Base-by-base conservation (phyloP, 2,888 invertebrate species). In the Chymomyza fuscimana region DNA sequence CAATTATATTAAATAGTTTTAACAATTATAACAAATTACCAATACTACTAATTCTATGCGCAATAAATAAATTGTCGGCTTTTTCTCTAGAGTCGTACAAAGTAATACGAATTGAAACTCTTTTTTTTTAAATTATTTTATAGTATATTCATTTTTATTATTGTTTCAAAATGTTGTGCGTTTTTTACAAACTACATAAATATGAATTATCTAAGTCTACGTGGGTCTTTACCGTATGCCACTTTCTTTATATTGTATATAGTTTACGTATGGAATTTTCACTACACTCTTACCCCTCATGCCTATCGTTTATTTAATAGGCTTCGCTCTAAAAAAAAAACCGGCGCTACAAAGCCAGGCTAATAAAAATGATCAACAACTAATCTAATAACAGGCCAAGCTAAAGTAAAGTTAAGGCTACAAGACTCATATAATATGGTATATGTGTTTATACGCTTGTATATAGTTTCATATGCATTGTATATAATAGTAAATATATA, bases 1-100 rank as follows among this genome's bases (percentile, higher is more conserved):
- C 81, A 86, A 87, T 77, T 82, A 84, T 81, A 85, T 73, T 76
- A 76, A 71, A 82, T 82, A 86, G 81, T 73, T 81, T 82, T 86
- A 84, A 80, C 73, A 86, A 86, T 82, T 82, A 76, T 76, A 76
- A 83, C 81, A 77, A 81, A 78, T 81, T 81, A 83, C 73, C 69
- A 83, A 86, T 69, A 74, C 72, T 72, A 76, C 72, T 72, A 76
- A 76, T 77, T 86, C 77, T 76, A 86, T 79, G 77, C 84, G 83
- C 84, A 86, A 84, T 84, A 84, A 83, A 83, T 76, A 83, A 85
- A 76, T 60, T 60, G 67, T 63, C 76, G 86, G 73, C 73, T 72
- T 77, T 63, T 68, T 66, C 67, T 67, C 72, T 65, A 75, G 71
- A 81, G 82, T 76, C 81, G 76, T 72, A 68, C 22, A 74, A 74